Base-by-base conservation (phyloP, 2,113 vertebrate species). In the Telmatochromis bifrenatus region DNA sequence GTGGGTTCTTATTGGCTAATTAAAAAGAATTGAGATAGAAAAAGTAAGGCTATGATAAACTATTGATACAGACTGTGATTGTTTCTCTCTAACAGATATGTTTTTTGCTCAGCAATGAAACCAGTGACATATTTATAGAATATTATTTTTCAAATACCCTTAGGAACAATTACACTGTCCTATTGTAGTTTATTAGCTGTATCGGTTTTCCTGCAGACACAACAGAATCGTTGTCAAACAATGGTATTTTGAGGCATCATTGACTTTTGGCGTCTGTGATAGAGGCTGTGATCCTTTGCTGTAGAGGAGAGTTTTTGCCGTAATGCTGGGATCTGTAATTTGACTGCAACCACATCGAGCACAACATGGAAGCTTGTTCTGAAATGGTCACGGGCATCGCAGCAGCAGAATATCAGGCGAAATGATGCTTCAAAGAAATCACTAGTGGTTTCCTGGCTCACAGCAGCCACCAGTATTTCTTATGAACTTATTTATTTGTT, bases 401-500 rank as follows among this genome's bases (percentile, higher is more conserved):
- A 75, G 84, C 79, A 45, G 86, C 87, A 80, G 42, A 92, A 68
- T 87, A 93, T 90, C 93, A 89, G 84, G 80, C 83, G 2, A 90
- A 93, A 90, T 85, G 83, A 93, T 84, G 83, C 90, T 91, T 95
- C 88, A 92, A 92, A 94, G 87, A 88, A 91, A 79, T 91, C 90
- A 87, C 82, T 84, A 33, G 88, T 91, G 90, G 82, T 33, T 91
- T 91, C 79, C 86, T 86, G 58, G 91, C 92, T 93, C 91, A 81
- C 79, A 91, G 89, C 86, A 84, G 33, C 93, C 94, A 94, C 91
- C 89, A 93, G 77, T 89, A 84, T 89, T 92, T 90, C 92, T 89
- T 91, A 55, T 92, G 87, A 94, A 95, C 89, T 92, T 95, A 91
- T 95, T 95, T 95, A 93, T 95, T 94, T 95, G 92, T 95, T 94